Evolutionary conservation across 2,113 vertebrate species (phyloP).

Genomic region (Pimephales promelas): DNA sequence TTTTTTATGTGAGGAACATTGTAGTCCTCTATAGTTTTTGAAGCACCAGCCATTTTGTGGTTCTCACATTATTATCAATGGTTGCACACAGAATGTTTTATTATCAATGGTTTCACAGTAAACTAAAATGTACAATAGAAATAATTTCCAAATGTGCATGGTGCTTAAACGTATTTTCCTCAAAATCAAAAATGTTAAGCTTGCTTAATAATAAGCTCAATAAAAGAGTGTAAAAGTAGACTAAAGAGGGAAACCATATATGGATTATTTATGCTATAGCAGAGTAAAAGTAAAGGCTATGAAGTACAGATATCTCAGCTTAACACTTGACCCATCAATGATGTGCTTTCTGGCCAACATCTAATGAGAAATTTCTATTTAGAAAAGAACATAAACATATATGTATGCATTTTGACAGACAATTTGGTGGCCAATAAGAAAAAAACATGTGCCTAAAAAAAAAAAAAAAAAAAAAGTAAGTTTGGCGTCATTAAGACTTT

Average conservation of each 20-base stretch:
- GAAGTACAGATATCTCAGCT: too few species aligned
- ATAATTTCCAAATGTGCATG: background rate
- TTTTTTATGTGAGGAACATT: background rate
- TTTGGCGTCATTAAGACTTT: too few species aligned
- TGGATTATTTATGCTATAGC: too few species aligned
- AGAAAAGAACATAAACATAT: background rate
- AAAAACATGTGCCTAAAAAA: too few species aligned
- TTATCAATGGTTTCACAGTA: background rate
- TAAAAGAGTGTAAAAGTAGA: background rate
- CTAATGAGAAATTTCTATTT: background rate
- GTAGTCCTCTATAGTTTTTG: background rate
- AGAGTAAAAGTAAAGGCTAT: too few species aligned
- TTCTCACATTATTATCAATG: background rate
- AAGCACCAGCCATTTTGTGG: background rate
- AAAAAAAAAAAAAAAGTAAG: too few species aligned
- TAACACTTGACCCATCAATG: background rate
- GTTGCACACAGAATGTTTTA: background rate
- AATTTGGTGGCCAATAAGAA: too few species aligned
- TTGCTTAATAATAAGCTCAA: background rate
- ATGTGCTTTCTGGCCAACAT: background rate
- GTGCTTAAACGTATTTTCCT: background rate
- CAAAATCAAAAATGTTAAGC: background rate
- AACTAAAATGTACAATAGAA: background rate
- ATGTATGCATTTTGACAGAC: too few species aligned
- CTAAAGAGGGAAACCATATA: background rate